phyloP scores from a whole-genome alignment of 1,140 invertebrate species.

The Patella vulgata region DNA sequence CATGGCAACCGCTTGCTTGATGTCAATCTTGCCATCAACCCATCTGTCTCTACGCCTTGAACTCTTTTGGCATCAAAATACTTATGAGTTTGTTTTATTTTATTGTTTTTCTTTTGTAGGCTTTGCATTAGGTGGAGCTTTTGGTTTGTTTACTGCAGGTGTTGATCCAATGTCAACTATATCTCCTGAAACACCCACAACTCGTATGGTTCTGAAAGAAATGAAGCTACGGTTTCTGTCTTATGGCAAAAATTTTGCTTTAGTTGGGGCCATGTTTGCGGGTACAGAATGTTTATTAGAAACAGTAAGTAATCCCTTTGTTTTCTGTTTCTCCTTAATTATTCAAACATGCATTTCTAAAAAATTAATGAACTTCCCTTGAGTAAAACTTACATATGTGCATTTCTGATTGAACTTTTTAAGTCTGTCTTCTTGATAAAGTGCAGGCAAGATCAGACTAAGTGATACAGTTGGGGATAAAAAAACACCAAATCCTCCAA shows the following conservation, averaged over 20 bases:
- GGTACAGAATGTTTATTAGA: conserved; percentile 93
- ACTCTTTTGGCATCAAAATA: too few species aligned
- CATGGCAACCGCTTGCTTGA: too few species aligned
- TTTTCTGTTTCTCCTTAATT: conserved; percentile 5
- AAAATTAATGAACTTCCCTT: neutral
- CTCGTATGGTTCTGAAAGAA: conserved; percentile 73
- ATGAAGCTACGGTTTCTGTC: conserved; percentile 90
- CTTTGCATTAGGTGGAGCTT: conserved; percentile 90
- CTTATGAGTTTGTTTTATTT: conserved; percentile 9
- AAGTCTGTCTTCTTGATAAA: too few species aligned
- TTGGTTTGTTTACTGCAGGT: conserved; percentile 95
- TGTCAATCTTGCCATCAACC: too few species aligned
- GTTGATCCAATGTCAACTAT: conserved; percentile 88
- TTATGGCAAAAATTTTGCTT: conserved; percentile 98
- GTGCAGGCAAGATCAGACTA: too few species aligned
- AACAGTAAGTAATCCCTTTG: conserved; percentile 66
- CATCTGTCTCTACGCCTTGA: too few species aligned
- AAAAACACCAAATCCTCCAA: too few species aligned
- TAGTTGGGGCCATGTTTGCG: conserved; percentile 92
- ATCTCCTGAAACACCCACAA: conserved; percentile 72
- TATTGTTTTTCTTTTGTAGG: conserved; percentile 68
- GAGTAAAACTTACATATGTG: too few species aligned
- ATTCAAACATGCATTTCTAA: too few species aligned
- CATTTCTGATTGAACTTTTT: too few species aligned
- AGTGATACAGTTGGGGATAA: too few species aligned